Evolutionary conservation across 2,797 vertebrate genomes (phyloP), one percentile per base, ranked within the genome.

Genomic region (Catostomus latipinnis): DNA sequence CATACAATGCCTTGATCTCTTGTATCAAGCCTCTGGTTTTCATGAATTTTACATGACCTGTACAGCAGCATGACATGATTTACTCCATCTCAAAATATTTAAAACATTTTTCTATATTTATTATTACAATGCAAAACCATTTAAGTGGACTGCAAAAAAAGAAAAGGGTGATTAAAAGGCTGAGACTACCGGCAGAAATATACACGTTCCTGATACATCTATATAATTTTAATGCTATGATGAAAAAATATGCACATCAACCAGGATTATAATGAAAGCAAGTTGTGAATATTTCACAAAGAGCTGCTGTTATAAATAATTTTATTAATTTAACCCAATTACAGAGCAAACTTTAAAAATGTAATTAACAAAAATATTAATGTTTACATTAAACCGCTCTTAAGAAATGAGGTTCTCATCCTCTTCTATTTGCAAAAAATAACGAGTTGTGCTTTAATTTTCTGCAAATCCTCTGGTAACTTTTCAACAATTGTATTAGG

Each of bases 291-390:
- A 57, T 58, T 58, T 68, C 16, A 58, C n/a, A 53, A 45, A 43
- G 6, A 63, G 48, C 11, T 18, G 48, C 54, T 10, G 66, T 70
- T 58, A 68, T 45, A 63, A 71, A 63, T 63, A 46, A 10, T 12
- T 78, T 71, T 71, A 71, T 78, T 78, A 1, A 54, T 56, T 78
- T 71, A 54, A 57, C 2, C 60, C 4, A 49, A 57, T 65, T 63
- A 65, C 10, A 57, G 12, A 57, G 56, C 12, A 56, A 50, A 53
- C 34, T 34, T 34, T 4, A 34, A 34, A 34, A 34, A 63, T n/a
- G 5, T 60, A 18, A 9, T 16, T 18, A 12, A 65, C 13, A 63
- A 63, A 13, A 45, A 63, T 34, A 63, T 12, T n/a, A 3, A 8
- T 4, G 6, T 69, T 60, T 16, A 68, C 16, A 6, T 58, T 50